A percentile compares a stretch with the other conserved stretches of the same genome.
These are phyloP conservation scores for Anthopleura xanthogrammica DNA, from an alignment of 92 coral and sea anemone genomes.

Conservation along the genomic window DNA sequence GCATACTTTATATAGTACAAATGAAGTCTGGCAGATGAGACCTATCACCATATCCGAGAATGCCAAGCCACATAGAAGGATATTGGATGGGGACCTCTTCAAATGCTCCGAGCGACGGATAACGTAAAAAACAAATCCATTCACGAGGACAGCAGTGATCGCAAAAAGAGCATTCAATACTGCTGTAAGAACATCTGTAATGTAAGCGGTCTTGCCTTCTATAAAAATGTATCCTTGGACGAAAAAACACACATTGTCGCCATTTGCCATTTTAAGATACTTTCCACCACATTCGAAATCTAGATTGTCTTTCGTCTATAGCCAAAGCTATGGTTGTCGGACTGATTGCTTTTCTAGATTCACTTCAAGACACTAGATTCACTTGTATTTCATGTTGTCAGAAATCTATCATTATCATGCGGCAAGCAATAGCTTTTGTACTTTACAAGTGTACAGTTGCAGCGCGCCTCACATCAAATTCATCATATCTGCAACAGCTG, in stretches of 20 bases:
- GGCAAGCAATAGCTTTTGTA: no score
- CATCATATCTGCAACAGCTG: background rate
- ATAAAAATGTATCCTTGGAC: background rate
- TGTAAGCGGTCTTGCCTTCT: background rate
- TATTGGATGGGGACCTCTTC: constrained; percentile 32
- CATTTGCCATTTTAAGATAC: background rate
- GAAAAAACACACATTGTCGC: background rate
- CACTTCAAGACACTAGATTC: no score
- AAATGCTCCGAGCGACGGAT: constrained; percentile 12
- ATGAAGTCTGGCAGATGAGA: constrained; percentile 33
- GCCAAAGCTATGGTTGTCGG: no score
- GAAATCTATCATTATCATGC: no score
- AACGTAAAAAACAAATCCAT: constrained; percentile 15
- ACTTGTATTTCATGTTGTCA: no score
- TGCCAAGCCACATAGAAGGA: constrained; percentile 30
- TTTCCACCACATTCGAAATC: background rate
- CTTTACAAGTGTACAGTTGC: no score
- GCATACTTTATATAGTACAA: constrained; percentile 37
- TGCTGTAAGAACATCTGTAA: constrained; percentile 3
- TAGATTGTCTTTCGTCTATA: background rate
- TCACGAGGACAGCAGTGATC: constrained; percentile 6
- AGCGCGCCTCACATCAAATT: background rate
- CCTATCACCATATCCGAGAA: constrained; percentile 43
- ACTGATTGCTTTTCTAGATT: no score
- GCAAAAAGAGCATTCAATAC: constrained; percentile 35